Percentiles rank a stretch among this genome's conserved stretches.
Conservation (phyloP, 2,113 vertebrate genomes). For the Galemys pyrenaicus region DNA sequence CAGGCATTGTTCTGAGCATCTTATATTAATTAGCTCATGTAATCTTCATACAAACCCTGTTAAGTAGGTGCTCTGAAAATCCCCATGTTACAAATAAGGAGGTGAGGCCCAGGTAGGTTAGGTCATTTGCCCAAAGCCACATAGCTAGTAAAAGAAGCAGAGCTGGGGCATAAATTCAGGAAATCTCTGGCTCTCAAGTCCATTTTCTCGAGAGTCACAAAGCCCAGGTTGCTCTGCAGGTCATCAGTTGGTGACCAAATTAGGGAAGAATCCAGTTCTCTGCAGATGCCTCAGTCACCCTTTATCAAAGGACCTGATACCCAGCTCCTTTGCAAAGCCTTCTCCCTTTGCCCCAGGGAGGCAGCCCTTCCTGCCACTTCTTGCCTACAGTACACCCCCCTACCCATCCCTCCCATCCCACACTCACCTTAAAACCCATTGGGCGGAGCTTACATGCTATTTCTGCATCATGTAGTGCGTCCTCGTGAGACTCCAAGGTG, state of each 20-base stretch:
- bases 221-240: constrained; percentile 3
- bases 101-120: neutral
- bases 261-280: neutral
- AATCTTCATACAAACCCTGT: neutral
- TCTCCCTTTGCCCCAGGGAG: neutral
- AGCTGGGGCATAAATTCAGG: neutral
- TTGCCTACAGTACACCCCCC: neutral
- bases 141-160: constrained; percentile 9
- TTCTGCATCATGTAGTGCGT: constrained; percentile 91
- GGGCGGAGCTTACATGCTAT: constrained; percentile 92
- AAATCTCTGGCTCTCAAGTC: neutral
- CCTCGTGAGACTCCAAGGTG: constrained; percentile 90
- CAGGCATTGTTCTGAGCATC: neutral
- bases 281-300: neutral
- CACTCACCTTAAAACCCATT: constrained; percentile 92
- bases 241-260: neutral
- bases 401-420: constrained; percentile 5
- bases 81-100: neutral
- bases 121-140: constrained; percentile 1
- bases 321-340: neutral
- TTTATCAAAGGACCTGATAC: neutral
- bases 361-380: neutral
- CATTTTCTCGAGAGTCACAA: neutral
- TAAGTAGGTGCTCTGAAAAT: constrained; percentile 40
- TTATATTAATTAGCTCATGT: neutral